phyloP scores from a whole-genome alignment of 2,113 vertebrate species.

The Chamaea fasciata region DNA sequence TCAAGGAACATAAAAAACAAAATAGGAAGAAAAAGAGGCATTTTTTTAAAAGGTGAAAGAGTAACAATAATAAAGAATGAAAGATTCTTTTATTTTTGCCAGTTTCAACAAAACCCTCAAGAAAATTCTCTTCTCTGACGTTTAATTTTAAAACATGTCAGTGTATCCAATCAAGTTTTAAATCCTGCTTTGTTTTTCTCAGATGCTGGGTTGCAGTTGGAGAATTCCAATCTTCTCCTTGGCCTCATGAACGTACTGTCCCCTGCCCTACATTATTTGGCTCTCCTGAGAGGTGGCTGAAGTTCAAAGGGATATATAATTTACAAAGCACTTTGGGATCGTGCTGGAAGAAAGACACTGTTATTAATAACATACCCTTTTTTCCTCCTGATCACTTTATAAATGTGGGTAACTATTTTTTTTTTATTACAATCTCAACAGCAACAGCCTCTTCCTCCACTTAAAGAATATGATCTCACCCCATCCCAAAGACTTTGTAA shows the following conservation, averaged over 20 bases:
- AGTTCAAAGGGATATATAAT: conserved; percentile 45
- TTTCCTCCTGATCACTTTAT: background rate
- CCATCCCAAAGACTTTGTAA: background rate
- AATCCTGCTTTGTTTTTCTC: conserved; percentile 10
- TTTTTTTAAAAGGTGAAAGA: conserved; percentile 63
- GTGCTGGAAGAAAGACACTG: conserved; percentile 8
- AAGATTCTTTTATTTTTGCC: conserved; percentile 50
- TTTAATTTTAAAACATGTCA: conserved; percentile 45
- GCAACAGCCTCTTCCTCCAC: background rate
- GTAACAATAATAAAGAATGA: conserved; percentile 62
- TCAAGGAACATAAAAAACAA: conserved; percentile 61
- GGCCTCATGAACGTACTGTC: conserved; percentile 23
- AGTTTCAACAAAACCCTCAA: conserved; percentile 51
- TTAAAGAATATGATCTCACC: background rate
- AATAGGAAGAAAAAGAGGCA: conserved; percentile 51
- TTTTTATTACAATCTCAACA: background rate
- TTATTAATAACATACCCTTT: conserved; percentile 16
- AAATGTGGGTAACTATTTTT: background rate
- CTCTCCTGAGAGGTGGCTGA: conserved; percentile 46
- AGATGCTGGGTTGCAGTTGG: conserved; percentile 15
- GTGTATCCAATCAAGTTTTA: background rate
- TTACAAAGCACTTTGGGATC: conserved; percentile 41
- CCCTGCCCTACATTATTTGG: conserved; percentile 24
- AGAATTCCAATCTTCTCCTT: conserved; percentile 11
- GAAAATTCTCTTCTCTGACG: conserved; percentile 48